These are phyloP conservation scores for Mus minutoides DNA, from an alignment of 2,797 vertebrate genomes.

Conservation along the genomic window DNA sequence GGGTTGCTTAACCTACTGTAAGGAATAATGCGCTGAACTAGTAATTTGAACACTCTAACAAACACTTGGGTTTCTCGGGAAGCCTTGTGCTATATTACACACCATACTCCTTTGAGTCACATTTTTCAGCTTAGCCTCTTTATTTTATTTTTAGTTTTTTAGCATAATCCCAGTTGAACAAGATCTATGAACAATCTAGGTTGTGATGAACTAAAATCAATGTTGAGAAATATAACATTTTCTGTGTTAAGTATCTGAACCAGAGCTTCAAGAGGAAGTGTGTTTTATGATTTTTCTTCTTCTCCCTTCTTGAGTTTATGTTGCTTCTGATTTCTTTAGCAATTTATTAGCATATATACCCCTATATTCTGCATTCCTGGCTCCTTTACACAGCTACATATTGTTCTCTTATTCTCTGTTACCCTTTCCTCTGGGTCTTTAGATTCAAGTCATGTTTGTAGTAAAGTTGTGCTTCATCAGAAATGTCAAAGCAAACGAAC, in stretches of 20 bases:
- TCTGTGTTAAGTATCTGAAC: conserved; percentile 51
- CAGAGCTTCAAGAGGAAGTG: conserved; percentile 44
- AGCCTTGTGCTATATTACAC: background rate
- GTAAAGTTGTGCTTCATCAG: conserved; percentile 6
- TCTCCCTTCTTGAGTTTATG: background rate
- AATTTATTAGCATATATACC: background rate
- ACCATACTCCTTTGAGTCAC: background rate
- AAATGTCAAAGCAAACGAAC: conserved; percentile 23
- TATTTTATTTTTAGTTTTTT: background rate
- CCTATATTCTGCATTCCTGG: background rate
- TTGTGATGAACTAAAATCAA: conserved; percentile 63
- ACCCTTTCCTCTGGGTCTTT: background rate
- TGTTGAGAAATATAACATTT: conserved; percentile 67
- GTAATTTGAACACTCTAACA: background rate
- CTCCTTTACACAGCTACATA: background rate
- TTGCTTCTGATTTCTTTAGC: background rate
- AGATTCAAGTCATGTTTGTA: background rate
- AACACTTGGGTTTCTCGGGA: background rate
- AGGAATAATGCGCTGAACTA: conserved; percentile 29
- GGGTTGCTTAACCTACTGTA: background rate
- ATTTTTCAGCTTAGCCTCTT: conserved; percentile 43
- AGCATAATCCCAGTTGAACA: conserved; percentile 45
- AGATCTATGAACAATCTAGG: conserved; percentile 61
- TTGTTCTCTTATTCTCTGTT: background rate
- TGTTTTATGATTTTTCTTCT: background rate